Conservation (phyloP, 2,113 vertebrate species). For the Elgaria multicarinata region DNA sequence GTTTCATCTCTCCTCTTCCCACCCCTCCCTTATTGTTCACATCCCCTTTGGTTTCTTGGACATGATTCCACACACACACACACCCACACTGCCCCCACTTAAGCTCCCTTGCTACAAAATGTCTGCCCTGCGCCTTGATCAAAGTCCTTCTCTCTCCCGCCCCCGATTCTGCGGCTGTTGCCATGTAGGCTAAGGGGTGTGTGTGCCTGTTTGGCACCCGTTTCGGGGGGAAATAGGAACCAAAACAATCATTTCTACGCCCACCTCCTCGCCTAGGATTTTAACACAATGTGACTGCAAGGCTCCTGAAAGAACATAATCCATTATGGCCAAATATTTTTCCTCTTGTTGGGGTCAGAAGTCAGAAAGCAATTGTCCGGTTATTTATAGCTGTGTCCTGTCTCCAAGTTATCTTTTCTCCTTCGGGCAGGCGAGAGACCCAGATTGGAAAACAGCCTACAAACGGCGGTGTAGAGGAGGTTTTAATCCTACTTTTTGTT, state of each 20-base stretch:
- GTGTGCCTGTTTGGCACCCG: background rate
- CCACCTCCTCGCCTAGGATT: background rate
- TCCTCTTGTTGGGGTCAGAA: background rate
- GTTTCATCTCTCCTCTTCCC: no score
- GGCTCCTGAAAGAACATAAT: background rate
- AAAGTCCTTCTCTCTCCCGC: background rate
- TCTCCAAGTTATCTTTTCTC: background rate
- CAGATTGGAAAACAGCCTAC: background rate
- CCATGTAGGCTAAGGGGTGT: background rate
- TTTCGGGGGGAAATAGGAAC: background rate
- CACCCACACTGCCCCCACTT: no score
- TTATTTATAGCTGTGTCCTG: constrained; percentile 9
- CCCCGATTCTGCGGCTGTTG: background rate
- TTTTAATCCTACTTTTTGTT: background rate
- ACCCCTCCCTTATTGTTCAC: no score
- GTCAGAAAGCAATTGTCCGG: background rate
- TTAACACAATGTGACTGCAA: background rate
- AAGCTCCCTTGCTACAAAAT: no score
- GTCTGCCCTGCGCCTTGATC: no score
- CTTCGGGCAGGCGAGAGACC: background rate
- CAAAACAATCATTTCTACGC: background rate
- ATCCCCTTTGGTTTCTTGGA: no score
- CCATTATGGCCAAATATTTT: background rate
- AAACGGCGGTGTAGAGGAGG: background rate
- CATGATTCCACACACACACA: no score